A percentile compares a stretch with the other conserved stretches of the same genome.
Conservation (phyloP, 1,140 invertebrate species). For the Drosophila ogumai region DNA sequence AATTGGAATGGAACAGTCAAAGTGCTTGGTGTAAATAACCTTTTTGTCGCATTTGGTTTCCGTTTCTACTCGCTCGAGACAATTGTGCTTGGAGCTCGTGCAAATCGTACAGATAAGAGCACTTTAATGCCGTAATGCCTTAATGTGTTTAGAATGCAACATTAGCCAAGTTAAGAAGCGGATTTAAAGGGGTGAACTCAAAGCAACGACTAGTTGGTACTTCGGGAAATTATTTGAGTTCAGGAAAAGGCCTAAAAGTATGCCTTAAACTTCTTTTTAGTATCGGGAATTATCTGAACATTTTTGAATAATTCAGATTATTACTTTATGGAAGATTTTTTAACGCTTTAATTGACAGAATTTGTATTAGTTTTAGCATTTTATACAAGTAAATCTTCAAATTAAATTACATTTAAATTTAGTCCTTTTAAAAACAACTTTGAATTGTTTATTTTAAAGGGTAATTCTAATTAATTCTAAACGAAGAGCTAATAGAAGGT, state of each 20-base stretch:
- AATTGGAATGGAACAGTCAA: slow-evolving; percentile 15
- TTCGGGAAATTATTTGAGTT: not conserved
- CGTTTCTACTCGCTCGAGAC: slow-evolving; percentile 15
- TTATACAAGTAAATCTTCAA: too few relatives aligned
- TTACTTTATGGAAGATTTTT: too few relatives aligned
- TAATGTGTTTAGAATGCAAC: slow-evolving; percentile 71
- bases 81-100: slow-evolving; percentile 49
- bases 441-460: too few relatives aligned
- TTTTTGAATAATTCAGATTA: too few relatives aligned
- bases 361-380: too few relatives aligned
- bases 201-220: slow-evolving; percentile 12
- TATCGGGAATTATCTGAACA: not conserved
- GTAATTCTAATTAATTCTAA: too few relatives aligned
- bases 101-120: slow-evolving; percentile 56
- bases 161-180: slow-evolving; percentile 27
- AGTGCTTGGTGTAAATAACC: slow-evolving; percentile 25
- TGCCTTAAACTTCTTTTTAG: not conserved
- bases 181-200: not conserved
- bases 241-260: slow-evolving; percentile 12
- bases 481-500: too few relatives aligned
- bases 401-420: too few relatives aligned
- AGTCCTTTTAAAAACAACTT: too few relatives aligned
- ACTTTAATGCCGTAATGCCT: slow-evolving; percentile 32
- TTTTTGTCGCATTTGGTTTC: slow-evolving; percentile 19
- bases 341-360: too few relatives aligned